Conservation (phyloP, 2,797 vertebrate genomes). For the Chrosomus eos region DNA sequence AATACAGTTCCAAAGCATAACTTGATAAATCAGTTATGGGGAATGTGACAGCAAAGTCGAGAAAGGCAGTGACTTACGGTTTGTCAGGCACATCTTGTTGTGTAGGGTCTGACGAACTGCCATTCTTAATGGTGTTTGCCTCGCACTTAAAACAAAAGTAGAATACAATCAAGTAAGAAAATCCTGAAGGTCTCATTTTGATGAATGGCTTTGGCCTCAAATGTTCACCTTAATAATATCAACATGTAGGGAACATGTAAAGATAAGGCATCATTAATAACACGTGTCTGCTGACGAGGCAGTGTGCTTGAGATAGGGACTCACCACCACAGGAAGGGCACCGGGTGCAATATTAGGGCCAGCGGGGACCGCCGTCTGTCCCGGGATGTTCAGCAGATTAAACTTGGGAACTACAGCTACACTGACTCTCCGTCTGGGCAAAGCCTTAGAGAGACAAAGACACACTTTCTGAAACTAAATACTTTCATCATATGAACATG, state of each 20-base stretch:
- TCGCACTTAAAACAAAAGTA: conserved; percentile 80
- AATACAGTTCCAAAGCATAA: conserved; percentile 25
- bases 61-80: conserved; percentile 74
- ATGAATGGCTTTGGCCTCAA: conserved; percentile 11
- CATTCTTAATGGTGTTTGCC: conserved; percentile 80
- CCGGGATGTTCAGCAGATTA: conserved; percentile 91
- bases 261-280: conserved; percentile 37
- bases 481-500: not conserved
- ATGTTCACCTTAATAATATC: not conserved
- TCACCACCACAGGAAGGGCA: conserved; percentile 60
- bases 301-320: conserved; percentile 10
- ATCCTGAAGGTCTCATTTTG: not conserved
- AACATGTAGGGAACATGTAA: not conserved
- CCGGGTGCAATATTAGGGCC: conserved; percentile 57
- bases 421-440: conserved; percentile 96
- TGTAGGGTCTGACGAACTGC: conserved; percentile 69
- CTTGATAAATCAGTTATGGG: conserved; percentile 4
- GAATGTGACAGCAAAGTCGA: conserved; percentile 11
- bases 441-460: conserved; percentile 75
- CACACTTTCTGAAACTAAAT: not conserved
- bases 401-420: conserved; percentile 98
- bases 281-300: not conserved
- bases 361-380: conserved; percentile 80
- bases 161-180: not conserved
- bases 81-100: conserved; percentile 83